Evolutionary conservation across 2,113 vertebrate species (phyloP).

Genomic region (Microtus montanus): DNA sequence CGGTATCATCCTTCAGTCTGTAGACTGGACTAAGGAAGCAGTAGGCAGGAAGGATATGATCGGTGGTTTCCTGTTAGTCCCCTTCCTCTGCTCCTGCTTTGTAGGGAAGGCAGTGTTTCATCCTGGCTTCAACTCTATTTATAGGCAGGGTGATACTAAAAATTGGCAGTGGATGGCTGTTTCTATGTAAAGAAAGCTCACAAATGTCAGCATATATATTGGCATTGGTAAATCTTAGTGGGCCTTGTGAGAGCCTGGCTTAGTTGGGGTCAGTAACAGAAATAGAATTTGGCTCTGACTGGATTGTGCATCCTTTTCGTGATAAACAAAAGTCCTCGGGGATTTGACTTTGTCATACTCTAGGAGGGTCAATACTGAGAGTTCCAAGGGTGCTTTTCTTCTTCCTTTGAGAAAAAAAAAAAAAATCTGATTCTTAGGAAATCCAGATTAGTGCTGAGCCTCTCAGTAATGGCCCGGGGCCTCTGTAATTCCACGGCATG

Average conservation of each 20-base stretch:
- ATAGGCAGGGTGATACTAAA: background rate
- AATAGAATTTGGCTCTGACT: conserved; percentile 41
- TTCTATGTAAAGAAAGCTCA: conserved; percentile 36
- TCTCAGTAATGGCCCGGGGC: conserved; percentile 26
- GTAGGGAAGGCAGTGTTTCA: conserved; percentile 1
- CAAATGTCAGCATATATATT: conserved; percentile 6
- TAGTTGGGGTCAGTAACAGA: background rate
- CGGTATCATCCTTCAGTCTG: background rate
- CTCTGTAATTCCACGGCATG: conserved; percentile 19
- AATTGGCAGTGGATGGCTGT: conserved; percentile 21
- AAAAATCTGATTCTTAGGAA: conserved; percentile 51
- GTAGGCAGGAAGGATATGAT: background rate
- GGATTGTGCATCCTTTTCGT: background rate
- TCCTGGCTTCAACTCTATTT: background rate
- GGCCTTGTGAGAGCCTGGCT: conserved; percentile 13
- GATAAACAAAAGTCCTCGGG: conserved; percentile 4
- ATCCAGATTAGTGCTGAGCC: conserved; percentile 52
- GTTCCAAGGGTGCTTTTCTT: conserved; percentile 21
- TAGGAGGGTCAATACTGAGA: conserved; percentile 46
- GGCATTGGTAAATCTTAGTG: background rate
- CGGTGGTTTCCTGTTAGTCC: background rate
- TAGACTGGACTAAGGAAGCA: background rate
- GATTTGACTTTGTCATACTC: background rate
- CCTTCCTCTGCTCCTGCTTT: background rate
- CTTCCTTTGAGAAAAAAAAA: conserved; percentile 15